Base-by-base conservation (phyloP, 2,888 invertebrate species). In the Syrista parreyssii region DNA sequence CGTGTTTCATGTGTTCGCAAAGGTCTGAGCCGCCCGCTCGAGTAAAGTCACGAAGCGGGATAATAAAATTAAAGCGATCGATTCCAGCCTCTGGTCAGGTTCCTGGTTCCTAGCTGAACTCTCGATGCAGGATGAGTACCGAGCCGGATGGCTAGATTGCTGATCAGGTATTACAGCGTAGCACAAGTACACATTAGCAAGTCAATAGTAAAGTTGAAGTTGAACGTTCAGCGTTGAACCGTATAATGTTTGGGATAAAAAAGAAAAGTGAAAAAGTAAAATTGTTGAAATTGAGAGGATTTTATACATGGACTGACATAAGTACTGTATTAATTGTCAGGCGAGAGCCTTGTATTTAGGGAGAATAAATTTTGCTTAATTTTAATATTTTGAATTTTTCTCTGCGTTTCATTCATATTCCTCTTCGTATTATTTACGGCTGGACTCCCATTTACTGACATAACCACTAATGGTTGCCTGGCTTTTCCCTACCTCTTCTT, bases 11-110 rank as follows among this genome's bases (percentile, higher is more conserved):
- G 55, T 55, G 55, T 55, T 55, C 15, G 23, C 55, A 55, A 55
- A 55, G 55, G 23, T 55, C 55, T 23, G 23, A 55, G 31, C 11
- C 72, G 35, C 34, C n/a, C 71, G n/a, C 55, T 55, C 68, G 32
- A 72, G 74, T 76, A 76, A 79, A 81, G 82, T 85, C 82, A 82
- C 83, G 84, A 84, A 82, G 79, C 79, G 75, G 81, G 83, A 86
- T 86, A 87, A 86, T 86, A 84, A 86, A 86, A 87, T 87, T 84
- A 87, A 86, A 83, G 78, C 84, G 86, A 86, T 86, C 86, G 86
- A 87, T 86, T 80, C 78, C 79, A 83, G 79, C 76, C 80, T 82
- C 80, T 72, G 81, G 72, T 78, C 75, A 77, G 81, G 78, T 82
- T 84, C 76, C 80, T 55, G 55, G 72, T 76, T 76, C 80, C 80